Evolutionary conservation across 2,888 invertebrate species (phyloP).

Genomic region (Oscheius sp.): DNA sequence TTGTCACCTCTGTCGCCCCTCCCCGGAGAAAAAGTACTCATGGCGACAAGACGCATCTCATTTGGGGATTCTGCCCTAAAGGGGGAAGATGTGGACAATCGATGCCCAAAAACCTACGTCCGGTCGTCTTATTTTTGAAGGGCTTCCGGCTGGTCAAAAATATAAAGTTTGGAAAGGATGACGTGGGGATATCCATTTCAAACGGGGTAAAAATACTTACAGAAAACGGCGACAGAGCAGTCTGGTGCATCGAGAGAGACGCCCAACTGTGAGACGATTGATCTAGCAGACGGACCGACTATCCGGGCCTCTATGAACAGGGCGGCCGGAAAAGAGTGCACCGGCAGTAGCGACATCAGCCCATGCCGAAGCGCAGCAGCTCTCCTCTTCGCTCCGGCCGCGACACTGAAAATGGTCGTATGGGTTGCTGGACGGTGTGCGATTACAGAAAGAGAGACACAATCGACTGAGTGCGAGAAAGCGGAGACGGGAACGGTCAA

Average conservation of each 20-base stretch:
- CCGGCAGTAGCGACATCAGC: conserved; percentile 55
- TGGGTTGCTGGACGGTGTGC: neutral
- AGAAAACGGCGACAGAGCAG: conserved; percentile 62
- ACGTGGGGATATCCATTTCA: conserved; percentile 14
- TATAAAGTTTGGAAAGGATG: neutral
- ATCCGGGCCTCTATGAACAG: conserved; percentile 57
- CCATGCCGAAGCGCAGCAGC: conserved; percentile 22
- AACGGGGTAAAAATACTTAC: conserved; percentile 52
- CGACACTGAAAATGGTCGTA: conserved; percentile 14
- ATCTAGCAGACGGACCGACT: conserved; percentile 44
- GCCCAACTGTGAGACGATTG: conserved; percentile 61
- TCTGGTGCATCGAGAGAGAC: conserved; percentile 63
- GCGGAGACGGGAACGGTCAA: conserved; percentile 4
- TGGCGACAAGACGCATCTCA: conserved; percentile 34
- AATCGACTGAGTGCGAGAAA: conserved; percentile 2
- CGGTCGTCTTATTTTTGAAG: neutral
- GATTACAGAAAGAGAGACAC: conserved; percentile 12
- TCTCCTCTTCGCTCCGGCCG: conserved; percentile 26
- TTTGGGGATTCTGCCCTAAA: conserved; percentile 23
- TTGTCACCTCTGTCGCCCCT: conserved; percentile 18
- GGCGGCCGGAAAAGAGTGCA: conserved; percentile 50
- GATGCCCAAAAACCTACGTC: conserved; percentile 5
- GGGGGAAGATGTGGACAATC: conserved; percentile 25
- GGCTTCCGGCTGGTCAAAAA: neutral
- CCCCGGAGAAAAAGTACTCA: conserved; percentile 23